Evolutionary conservation across 2,888 invertebrate genomes (phyloP), one percentile per base, ranked within the genome.

Genomic region (Alcis repandata): DNA sequence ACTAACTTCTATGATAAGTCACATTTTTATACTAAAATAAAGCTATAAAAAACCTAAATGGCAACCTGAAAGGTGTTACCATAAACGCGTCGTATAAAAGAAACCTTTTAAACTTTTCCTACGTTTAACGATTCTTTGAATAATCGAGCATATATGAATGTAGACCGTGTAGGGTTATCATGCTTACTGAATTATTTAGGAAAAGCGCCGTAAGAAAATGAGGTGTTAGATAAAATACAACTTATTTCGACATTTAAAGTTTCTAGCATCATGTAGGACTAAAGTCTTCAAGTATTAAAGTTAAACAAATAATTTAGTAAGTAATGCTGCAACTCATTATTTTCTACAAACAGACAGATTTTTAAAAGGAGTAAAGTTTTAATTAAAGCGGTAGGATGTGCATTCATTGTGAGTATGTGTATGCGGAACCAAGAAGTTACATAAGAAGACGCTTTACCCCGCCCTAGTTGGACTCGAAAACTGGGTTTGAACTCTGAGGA

Each of bases 71-170:
- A 53, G 27, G 61, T 38, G 53, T 43, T 36, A 36, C 58, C 48
- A 56, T 64, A 59, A 64, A 43, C 62, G 66, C 36, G 38, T 63
- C 49, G 66, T 68, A 61, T 53, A 2, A 27, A 67, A 59, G 63
- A 69, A 67, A 67, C 70, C 72, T 59, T 67, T 71, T 69, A 59
- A 71, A 67, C 68, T 74, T 68, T 68, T 62, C 68, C 71, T 27
- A 48, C 51, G 61, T 62, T 61, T 75, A 74, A 79, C 70, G 69
- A 71, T 74, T 72, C 59, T 67, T 73, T 75, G 64, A 74, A 77
- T 72, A 69, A 70, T 59, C 66, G 40, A 51, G 66, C 38, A 32
- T 11, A 43, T 57, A n/a, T 41, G 60, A 51, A 43, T 43, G 48
- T n/a, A n/a, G n/a, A n/a, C n/a, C 54, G 27, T 40, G 22, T 58